Evolutionary conservation across 2,113 vertebrate species (phyloP), one percentile per base, ranked within the genome.

Genomic region (Hoplias malabaricus): DNA sequence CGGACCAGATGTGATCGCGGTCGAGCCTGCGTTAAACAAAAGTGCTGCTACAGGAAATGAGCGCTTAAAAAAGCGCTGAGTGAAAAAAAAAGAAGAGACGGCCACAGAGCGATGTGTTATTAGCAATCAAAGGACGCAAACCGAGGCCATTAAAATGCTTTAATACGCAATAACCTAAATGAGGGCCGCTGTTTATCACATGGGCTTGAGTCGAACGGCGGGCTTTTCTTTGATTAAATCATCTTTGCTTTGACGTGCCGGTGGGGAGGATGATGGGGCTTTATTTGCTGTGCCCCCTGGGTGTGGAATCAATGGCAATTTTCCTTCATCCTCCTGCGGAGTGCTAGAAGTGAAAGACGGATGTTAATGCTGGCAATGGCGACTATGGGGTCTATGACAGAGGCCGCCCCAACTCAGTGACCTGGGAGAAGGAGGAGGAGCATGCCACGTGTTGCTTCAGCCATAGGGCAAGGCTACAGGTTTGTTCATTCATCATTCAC

Each of bases 1-100:
- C 84, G 83, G 89, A 81, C 91, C 93, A 96, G 92, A 94, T 95
- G 92, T 91, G 87, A 91, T 89, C 91, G 89, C 88, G 91, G 87
- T 89, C 79, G 69, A 85, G 87, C 81, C 83, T 85, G 80, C 73
- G 82, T 91, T 89, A 88, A 87, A 85, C 81, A 84, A 80, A 86
- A 85, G 82, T 85, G 83, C 82, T 87, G 82, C 88, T 88, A 86
- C 85, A 90, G 89, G 90, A 91, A 92, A 91, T 90, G 84, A 83
- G 84, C 80, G 81, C 82, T 88, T 90, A 87, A 84, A 82, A 84
- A 89, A 83, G 84, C 80, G 73, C 73, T 88, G 89, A 87, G 83
- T 73, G 84, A 89, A 75, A 72, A 82, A 77, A 77, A 81, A 31
- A 61, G 48, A 23, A 23, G 48, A 53, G 48, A 9, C 48, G 59